Evolutionary conservation across 2,113 vertebrate genomes (phyloP), one percentile per base, ranked within the genome.

Genomic region (Zosterops lateralis): DNA sequence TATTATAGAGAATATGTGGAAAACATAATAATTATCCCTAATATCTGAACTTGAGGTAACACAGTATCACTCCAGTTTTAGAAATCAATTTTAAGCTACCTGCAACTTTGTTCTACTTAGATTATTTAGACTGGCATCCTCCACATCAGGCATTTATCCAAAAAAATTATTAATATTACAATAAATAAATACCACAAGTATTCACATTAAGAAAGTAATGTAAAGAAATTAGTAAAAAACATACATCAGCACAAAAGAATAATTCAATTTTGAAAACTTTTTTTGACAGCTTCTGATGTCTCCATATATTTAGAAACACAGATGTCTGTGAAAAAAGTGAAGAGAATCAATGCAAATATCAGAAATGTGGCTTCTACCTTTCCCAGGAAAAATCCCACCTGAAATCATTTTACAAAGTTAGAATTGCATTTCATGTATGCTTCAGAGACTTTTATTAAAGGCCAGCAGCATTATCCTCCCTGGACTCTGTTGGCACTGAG

Each of bases 401-500:
- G 16, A 36, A 85, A 44, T 70, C 42, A 58, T 29, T 7, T 47
- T 38, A 21, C 8, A 44, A 29, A 77, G 14, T 44, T 17, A 70
- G 21, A 86, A 70, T 74, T 47, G 25, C 9, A 80, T 60, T 56
- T 28, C 5, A 18, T 7, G 16, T 12, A 18, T 34, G 12, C 10
- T 75, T 62, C 31, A 74, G 34, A 81, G 31, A 22, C 17, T 14
- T 28, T 73, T 60, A 14, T 50, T 61, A 17, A 65, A 62, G 47
- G 18, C 18, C 20, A 32, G 38, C 8, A 78, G 44, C 38, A 10
- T 28, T 67, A 28, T 40, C 13, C 9, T 62, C 10, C 36, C 45
- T 0, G 1, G 51, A 21, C 53, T 54, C 29, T 54, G 15, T 10
- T 5, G 2, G 36, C 47, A 36, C 25, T 4, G 16, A 36, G n/a